Conservation (phyloP, 30 jellyfish, hydroid and myxozoan species). For the Catostylus mosaicus region DNA sequence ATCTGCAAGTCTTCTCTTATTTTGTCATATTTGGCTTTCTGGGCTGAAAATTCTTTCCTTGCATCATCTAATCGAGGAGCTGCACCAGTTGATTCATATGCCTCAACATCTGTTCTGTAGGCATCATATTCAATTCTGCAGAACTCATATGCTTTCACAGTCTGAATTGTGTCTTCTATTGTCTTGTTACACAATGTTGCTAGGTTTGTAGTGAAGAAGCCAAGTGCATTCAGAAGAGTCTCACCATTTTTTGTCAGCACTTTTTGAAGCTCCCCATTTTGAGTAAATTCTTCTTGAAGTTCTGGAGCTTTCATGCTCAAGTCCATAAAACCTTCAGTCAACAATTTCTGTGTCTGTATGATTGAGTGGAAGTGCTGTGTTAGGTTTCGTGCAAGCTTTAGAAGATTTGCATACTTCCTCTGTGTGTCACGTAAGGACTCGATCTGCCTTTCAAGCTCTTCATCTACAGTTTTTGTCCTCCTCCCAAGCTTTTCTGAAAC, state of each 20-base stretch:
- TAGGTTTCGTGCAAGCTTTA: constrained; percentile 90
- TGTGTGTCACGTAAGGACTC: constrained; percentile 92
- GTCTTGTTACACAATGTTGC: constrained; percentile 96
- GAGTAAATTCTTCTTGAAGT: constrained; percentile 94
- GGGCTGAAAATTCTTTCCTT: constrained; percentile 72
- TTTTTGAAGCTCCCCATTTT: constrained; percentile 97
- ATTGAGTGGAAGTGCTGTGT: constrained; percentile 77
- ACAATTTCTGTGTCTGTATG: constrained; percentile 86
- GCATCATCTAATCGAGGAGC: constrained; percentile 95
- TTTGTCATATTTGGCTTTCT: constrained; percentile 86
- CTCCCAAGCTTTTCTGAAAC: constrained; percentile 98
- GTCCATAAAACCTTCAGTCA: constrained; percentile 88
- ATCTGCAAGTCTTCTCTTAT: constrained; percentile 87
- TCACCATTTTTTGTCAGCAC: constrained; percentile 96
- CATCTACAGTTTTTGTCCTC: constrained; percentile 97
- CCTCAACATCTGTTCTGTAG: constrained; percentile 94
- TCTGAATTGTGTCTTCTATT: constrained; percentile 93
- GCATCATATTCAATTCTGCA: constrained; percentile 97
- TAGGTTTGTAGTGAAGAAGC: constrained; percentile 85
- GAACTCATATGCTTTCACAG: constrained; percentile 87
- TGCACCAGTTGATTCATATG: constrained; percentile 83
- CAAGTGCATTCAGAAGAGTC: constrained; percentile 86
- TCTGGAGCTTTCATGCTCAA: constrained; percentile 97
- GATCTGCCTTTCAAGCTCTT: constrained; percentile 93
- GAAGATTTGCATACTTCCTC: constrained; percentile 78